These are phyloP conservation scores for Hydropsyche tenuis DNA, from an alignment of 1,140 invertebrate species.

Conservation along the genomic window DNA sequence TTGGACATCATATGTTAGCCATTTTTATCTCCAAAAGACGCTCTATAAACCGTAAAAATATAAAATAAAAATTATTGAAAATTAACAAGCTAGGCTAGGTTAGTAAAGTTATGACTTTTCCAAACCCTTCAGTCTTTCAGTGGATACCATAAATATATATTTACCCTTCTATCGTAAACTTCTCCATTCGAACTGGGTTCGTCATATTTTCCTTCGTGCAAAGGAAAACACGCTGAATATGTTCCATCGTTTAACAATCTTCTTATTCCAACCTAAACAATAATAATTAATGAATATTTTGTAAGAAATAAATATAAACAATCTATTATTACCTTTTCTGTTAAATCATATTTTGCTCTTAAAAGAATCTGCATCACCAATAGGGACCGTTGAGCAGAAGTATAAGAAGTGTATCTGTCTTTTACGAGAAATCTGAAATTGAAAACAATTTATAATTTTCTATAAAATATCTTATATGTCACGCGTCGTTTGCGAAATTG, in stretches of 20 bases:
- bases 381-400: conserved; percentile 84
- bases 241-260: conserved; percentile 85
- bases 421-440: conserved; percentile 85
- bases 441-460: too few relatives aligned
- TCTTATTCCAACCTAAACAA: conserved; percentile 76
- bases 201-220: conserved; percentile 89
- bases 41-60: too few relatives aligned
- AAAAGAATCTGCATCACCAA: conserved; percentile 95
- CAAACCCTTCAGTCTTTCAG: too few relatives aligned
- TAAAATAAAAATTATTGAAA: too few relatives aligned
- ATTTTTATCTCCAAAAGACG: too few relatives aligned
- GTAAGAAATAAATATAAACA: not conserved
- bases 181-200: conserved; percentile 70
- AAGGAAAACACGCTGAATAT: conserved; percentile 86
- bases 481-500: too few relatives aligned
- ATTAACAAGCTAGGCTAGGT: too few relatives aligned
- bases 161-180: conserved; percentile 77
- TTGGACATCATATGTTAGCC: too few relatives aligned
- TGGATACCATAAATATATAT: too few relatives aligned
- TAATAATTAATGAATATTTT: not conserved
- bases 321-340: conserved; percentile 66
- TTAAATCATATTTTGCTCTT: conserved; percentile 77
- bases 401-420: conserved; percentile 84
- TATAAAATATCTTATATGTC: too few relatives aligned
- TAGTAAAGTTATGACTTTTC: conserved; percentile 53